Evolutionary conservation across 2,797 vertebrate genomes (phyloP).

Genomic region (Rhinogobio ventralis): DNA sequence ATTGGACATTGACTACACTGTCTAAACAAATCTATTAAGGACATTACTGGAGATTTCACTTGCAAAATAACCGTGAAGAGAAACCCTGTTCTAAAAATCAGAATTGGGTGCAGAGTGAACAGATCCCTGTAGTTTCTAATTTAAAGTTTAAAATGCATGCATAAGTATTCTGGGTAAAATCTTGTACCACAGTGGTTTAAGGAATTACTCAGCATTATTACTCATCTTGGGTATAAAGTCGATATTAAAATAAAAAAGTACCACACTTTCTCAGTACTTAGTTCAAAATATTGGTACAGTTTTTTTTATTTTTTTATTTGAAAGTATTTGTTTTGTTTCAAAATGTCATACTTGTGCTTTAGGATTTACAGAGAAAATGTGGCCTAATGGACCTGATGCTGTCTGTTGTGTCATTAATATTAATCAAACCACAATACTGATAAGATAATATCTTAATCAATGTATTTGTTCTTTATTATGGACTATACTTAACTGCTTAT

Average conservation of each 20-base stretch:
- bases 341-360: no score
- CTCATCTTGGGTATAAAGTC: not conserved
- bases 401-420: no score
- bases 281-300: no score
- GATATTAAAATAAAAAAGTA: not conserved
- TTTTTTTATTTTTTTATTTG: no score
- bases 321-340: no score
- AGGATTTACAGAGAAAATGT: no score
- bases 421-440: no score
- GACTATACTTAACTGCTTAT: not conserved
- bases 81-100: not conserved
- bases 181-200: no score
- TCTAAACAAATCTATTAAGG: not conserved
- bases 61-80: not conserved
- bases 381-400: no score
- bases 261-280: no score
- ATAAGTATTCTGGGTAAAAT: not conserved
- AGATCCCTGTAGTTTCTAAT: not conserved
- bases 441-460: no score
- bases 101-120: not conserved
- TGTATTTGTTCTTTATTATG: no score
- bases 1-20: not conserved
- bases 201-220: not conserved
- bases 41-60: not conserved
- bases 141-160: not conserved